These are phyloP conservation scores for Protaetia brevitarsis DNA, from an alignment of 1,140 invertebrate species.

Conservation along the genomic window DNA sequence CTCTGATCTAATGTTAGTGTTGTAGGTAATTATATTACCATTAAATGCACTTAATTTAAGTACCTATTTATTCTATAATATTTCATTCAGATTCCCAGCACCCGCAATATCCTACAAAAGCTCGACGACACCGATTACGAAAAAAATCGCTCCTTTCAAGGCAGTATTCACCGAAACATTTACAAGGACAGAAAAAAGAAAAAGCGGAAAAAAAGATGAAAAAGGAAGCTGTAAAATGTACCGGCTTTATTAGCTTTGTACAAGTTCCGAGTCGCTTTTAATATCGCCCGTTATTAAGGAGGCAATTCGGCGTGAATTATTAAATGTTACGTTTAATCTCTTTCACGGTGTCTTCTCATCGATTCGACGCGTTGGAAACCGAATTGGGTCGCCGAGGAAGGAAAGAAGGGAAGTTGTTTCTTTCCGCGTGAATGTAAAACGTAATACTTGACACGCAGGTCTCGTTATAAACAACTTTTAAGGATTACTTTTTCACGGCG, in stretches of 20 bases:
- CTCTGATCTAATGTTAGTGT: no score
- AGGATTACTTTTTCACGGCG: no score
- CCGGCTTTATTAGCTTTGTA: background rate
- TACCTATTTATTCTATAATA: no score
- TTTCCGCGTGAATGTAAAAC: no score
- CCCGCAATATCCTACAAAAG: no score
- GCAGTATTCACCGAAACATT: background rate
- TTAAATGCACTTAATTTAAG: no score
- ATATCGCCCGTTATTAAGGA: slow-evolving; percentile 8
- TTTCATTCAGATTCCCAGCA: no score
- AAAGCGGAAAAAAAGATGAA: slow-evolving; percentile 2
- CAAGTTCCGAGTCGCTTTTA: background rate
- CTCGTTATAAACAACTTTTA: no score
- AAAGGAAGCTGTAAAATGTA: background rate
- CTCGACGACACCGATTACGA: no score
- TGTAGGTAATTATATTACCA: no score
- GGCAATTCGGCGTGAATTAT: slow-evolving; percentile 2
- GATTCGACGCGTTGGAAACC: background rate
- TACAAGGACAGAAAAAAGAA: no score
- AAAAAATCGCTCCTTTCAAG: background rate
- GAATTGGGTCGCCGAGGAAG: background rate
- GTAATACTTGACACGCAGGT: no score
- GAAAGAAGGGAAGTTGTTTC: background rate
- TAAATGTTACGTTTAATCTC: slow-evolving; percentile 11
- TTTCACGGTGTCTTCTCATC: background rate